These are phyloP conservation scores for Butorides virescens DNA, from an alignment of 2,113 vertebrate species.

Conservation along the genomic window DNA sequence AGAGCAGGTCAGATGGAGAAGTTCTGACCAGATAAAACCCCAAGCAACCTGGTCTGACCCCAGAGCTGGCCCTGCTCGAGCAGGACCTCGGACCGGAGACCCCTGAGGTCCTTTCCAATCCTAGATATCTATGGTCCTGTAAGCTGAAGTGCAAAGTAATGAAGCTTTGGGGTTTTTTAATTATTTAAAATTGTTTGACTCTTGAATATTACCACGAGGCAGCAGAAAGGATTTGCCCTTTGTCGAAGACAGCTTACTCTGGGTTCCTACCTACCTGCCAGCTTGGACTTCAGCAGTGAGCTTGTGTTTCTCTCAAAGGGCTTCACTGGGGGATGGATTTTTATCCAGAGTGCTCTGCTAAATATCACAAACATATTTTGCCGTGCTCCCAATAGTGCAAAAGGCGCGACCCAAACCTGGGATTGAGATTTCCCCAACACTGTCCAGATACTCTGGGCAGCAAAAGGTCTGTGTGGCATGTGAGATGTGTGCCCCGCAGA, in stretches of 20 bases:
- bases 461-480: neutral
- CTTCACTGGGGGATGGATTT: neutral
- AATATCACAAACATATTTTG: neutral
- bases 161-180: neutral
- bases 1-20: neutral
- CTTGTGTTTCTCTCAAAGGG: neutral
- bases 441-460: neutral
- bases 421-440: neutral
- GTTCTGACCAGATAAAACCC: neutral
- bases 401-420: neutral
- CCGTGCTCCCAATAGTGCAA: neutral
- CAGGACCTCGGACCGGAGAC: neutral
- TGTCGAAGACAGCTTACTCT: neutral
- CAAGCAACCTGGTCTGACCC: neutral
- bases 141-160: neutral
- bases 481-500: neutral
- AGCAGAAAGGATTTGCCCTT: neutral
- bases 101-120: neutral
- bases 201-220: neutral
- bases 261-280: neutral
- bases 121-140: neutral
- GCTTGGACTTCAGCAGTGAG: neutral
- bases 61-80: neutral
- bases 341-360: neutral
- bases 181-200: neutral